phyloP scores from a whole-genome alignment of 2,888 invertebrate species.

The Camptogramma bilineatum region DNA sequence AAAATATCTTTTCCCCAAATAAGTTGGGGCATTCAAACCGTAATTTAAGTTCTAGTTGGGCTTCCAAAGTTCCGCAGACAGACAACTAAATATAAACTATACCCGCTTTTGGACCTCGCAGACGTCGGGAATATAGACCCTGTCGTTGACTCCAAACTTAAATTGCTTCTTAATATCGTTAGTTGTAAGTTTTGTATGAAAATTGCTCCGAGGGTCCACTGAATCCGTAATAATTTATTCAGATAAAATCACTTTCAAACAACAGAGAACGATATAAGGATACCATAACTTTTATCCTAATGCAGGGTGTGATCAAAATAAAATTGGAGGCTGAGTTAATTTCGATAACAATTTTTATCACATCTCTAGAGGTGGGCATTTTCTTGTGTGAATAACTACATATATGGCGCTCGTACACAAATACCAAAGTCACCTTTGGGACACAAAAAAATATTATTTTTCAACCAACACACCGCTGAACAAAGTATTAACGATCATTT shows the following conservation, averaged over 20 bases:
- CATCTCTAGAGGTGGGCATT: no score
- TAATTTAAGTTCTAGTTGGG: slow-evolving; percentile 25
- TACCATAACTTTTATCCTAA: no score
- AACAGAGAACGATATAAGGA: not conserved
- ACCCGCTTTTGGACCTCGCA: slow-evolving; percentile 7
- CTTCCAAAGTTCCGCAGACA: slow-evolving; percentile 19
- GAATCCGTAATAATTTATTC: not conserved
- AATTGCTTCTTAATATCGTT: not conserved
- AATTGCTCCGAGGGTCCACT: not conserved
- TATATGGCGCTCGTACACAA: no score
- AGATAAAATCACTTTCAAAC: not conserved
- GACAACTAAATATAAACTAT: slow-evolving; percentile 25
- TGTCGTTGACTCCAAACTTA: slow-evolving; percentile 4
- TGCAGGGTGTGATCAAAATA: no score
- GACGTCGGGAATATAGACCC: not conserved
- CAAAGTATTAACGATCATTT: no score
- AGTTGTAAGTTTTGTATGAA: not conserved
- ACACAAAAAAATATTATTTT: no score
- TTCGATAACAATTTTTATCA: no score
- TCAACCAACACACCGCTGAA: no score
- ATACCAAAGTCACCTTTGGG: no score
- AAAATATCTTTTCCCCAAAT: slow-evolving; percentile 12
- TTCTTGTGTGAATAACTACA: no score
- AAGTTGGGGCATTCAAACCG: slow-evolving; percentile 9
- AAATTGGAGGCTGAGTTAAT: no score